A percentile compares a stretch with the other conserved stretches of the same genome.
Conservation (phyloP, 1,140 invertebrate species). For the Cardiocondyla obscurior region DNA sequence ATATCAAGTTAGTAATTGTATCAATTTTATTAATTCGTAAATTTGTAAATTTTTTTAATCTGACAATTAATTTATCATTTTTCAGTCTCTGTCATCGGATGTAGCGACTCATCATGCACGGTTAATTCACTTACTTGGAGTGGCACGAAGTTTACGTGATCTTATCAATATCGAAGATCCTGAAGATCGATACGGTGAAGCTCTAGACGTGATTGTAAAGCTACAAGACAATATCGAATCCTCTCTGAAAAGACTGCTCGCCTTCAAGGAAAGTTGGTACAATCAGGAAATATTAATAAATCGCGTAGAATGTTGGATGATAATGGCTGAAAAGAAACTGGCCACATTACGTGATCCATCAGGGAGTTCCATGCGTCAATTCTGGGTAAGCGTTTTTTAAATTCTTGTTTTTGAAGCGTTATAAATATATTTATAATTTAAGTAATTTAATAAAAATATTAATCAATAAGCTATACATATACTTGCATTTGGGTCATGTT, state of each 20-base stretch:
- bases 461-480: neutral
- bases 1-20: conserved; percentile 85
- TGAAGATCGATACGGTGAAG: conserved; percentile 88
- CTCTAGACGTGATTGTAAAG: conserved; percentile 88
- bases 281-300: conserved; percentile 89
- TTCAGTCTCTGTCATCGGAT: conserved; percentile 89
- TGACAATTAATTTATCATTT: conserved; percentile 33
- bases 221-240: conserved; percentile 90
- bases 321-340: conserved; percentile 87
- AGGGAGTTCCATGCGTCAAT: conserved; percentile 89
- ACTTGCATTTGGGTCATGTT: conserved; percentile 12
- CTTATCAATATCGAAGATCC: conserved; percentile 89
- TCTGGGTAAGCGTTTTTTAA: conserved; percentile 86
- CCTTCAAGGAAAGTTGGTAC: conserved; percentile 91
- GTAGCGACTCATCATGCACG: conserved; percentile 91
- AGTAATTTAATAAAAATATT: neutral
- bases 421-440: conserved; percentile 3
- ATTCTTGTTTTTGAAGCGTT: neutral
- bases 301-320: conserved; percentile 90
- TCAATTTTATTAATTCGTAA: neutral
- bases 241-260: conserved; percentile 87
- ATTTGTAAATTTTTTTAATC: neutral
- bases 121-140: conserved; percentile 88
- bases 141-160: conserved; percentile 90
- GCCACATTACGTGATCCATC: conserved; percentile 83